phyloP scores from a whole-genome alignment of 2,888 invertebrate genomes.

The Sesia apiformis region DNA sequence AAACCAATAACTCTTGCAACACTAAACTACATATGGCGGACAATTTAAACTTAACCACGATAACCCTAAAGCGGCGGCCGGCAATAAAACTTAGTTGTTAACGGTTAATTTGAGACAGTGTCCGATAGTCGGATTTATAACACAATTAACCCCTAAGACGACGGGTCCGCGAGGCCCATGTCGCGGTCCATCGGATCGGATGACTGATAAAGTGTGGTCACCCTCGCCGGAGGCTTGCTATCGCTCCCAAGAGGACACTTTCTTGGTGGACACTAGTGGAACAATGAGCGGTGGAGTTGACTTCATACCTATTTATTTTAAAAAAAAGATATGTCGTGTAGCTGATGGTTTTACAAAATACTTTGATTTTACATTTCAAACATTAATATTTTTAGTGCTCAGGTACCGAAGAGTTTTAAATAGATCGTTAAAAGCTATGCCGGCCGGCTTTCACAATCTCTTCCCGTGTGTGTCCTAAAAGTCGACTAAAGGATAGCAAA shows the following conservation, averaged over 20 bases:
- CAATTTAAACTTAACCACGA: slow-evolving; percentile 54
- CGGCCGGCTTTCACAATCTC: too few species aligned
- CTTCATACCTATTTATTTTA: too few species aligned
- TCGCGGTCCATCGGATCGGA: slow-evolving; percentile 44
- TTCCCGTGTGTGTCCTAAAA: too few species aligned
- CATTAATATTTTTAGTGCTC: too few species aligned
- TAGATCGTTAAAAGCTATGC: too few species aligned
- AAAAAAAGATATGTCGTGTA: too few species aligned
- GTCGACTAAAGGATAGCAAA: too few species aligned
- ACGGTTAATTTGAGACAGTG: slow-evolving; percentile 63
- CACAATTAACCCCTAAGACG: slow-evolving; percentile 15
- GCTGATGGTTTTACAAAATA: too few species aligned
- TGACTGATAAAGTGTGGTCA: slow-evolving; percentile 61
- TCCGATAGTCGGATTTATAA: slow-evolving; percentile 51
- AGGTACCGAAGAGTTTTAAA: too few species aligned
- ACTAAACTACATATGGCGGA: slow-evolving; percentile 47
- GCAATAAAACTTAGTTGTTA: slow-evolving; percentile 61
- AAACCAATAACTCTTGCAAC: slow-evolving; percentile 37
- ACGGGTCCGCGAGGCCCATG: slow-evolving; percentile 5
- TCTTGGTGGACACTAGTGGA: slow-evolving; percentile 38
- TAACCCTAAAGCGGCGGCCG: slow-evolving; percentile 48
- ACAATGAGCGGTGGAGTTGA: slow-evolving; percentile 5
- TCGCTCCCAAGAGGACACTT: slow-evolving; percentile 48
- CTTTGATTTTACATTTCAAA: too few species aligned
- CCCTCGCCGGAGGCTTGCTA: slow-evolving; percentile 43